phyloP scores from a whole-genome alignment of 2,113 vertebrate genomes.

The Anser brachyrhynchus region DNA sequence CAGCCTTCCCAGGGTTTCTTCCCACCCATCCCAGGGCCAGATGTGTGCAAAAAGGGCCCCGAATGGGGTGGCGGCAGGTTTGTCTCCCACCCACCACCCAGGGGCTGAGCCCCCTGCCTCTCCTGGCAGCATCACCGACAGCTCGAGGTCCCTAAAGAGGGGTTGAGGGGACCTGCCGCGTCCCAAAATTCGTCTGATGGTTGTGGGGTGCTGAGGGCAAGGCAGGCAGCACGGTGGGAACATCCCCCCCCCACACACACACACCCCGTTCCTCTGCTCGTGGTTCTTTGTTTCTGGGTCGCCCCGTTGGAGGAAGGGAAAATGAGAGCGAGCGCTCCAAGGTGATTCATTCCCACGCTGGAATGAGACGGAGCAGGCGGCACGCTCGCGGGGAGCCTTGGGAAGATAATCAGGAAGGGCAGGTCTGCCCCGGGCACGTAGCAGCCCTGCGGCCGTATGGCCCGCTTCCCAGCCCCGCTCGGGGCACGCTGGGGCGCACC shows the following conservation, averaged over 20 bases:
- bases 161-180: background rate
- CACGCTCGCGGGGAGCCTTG: background rate
- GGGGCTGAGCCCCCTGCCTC: background rate
- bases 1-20: background rate
- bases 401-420: constrained; percentile 52
- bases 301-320: background rate
- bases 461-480: background rate
- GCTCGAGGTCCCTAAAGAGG: background rate
- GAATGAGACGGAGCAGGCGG: constrained; percentile 14
- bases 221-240: background rate
- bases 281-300: background rate
- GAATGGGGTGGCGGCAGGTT: background rate
- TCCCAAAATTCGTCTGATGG: background rate
- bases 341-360: constrained; percentile 59
- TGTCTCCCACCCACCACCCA: too few species aligned
- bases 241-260: too few species aligned
- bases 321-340: background rate
- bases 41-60: fast-evolving
- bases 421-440: constrained; percentile 37
- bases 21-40: background rate
- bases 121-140: background rate
- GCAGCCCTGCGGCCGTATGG: background rate
- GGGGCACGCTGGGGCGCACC: background rate
- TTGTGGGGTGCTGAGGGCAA: background rate
- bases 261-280: background rate